Base-by-base conservation (phyloP, 1,140 invertebrate species). In the Harlomillsia oculata region DNA sequence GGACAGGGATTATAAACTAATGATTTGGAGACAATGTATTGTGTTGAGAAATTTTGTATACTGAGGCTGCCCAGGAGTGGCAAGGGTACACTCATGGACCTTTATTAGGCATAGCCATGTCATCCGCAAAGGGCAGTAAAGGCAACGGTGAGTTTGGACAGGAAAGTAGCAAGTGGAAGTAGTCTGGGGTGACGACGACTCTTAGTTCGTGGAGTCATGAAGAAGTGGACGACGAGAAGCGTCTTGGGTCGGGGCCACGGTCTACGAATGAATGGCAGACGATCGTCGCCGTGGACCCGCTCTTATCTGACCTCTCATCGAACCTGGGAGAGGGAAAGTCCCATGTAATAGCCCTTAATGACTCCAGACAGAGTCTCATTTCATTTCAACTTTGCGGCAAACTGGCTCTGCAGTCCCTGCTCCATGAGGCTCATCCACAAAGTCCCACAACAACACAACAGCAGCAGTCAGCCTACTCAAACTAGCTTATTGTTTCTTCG, bases 331-430 rank as follows among this genome's bases (percentile, higher is more conserved):
- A 65, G 61, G 61, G 60, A 63, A 65, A 65, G 61, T 60, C 55
- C 57, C 57, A 60, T 63, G 64, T 63, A 65, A 65, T 63, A 63
- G 58, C 54, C 57, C 64, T 63, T 63, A 65, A 65, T 63, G 61
- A 65, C 60, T 63, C 40, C 59, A 54, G 43, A 64, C 53, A 57
- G 53, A 56, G 43, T 36, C 41, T 49, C 45, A 49, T 49, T 43
- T 43, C 32, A 53, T 46, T 46, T 46, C 44, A 30, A 46, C 44
- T 46, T 20, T 48, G 45, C 45, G 29, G 45, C 45, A 48, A 26
- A 30, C 44, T 46, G 44, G 44, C 44, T 30, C 44, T 46, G 29
- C 44, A n/a, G n/a, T n/a, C n/a, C n/a, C n/a, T n/a, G n/a, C n/a
- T n/a, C n/a, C n/a, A n/a, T n/a, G n/a, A n/a, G n/a, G n/a, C n/a